These are phyloP conservation scores for Ceratina australensis DNA, from an alignment of 1,140 invertebrate species.

Conservation along the genomic window DNA sequence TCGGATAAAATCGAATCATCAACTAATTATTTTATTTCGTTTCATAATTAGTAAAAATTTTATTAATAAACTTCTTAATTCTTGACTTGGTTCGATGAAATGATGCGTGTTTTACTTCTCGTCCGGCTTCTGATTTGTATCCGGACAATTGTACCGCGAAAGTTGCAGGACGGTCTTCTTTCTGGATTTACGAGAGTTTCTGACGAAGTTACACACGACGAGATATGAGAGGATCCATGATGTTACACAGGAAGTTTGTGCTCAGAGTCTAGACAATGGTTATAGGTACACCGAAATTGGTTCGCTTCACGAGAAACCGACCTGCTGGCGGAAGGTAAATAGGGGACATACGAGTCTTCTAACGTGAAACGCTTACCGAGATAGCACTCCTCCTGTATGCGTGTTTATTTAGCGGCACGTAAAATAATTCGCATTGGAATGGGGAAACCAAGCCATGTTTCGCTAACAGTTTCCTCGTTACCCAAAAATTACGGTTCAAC, in stretches of 20 bases:
- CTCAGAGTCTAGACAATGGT: neutral
- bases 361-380: neutral
- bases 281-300: neutral
- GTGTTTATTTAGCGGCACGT: neutral
- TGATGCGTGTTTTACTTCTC: too few relatives aligned
- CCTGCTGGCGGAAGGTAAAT: conserved; percentile 8
- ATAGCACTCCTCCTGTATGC: neutral
- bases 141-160: neutral
- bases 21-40: too few relatives aligned
- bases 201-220: neutral
- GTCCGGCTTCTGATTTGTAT: too few relatives aligned
- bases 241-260: neutral
- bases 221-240: neutral
- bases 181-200: neutral
- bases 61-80: too few relatives aligned
- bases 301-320: neutral
- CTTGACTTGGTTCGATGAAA: too few relatives aligned
- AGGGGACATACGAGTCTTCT: neutral
- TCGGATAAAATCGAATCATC: too few relatives aligned
- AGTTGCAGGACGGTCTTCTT: neutral
- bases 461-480: neutral
- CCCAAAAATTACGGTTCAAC: too few relatives aligned
- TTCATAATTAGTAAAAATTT: too few relatives aligned
- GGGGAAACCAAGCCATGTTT: neutral
- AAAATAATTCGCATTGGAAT: conserved; percentile 8